phyloP scores from a whole-genome alignment of 2,113 vertebrate genomes.

The Alethe castanea region DNA sequence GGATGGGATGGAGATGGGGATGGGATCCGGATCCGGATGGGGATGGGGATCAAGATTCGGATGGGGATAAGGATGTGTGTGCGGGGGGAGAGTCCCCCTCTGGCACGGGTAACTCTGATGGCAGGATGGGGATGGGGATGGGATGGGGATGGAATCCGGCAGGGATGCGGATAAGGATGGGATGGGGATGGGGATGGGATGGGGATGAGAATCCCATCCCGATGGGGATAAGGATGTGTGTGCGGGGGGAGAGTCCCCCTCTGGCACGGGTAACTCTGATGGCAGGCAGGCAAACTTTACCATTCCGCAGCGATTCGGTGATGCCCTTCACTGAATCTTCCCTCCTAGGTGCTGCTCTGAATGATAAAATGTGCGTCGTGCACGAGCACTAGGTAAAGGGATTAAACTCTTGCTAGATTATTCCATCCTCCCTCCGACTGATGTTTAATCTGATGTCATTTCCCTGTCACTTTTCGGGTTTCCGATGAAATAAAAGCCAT shows the following conservation, averaged over 20 bases:
- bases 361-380: not conserved
- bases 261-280: not conserved
- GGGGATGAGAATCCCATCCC: no score
- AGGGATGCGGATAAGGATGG: not conserved
- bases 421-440: slow-evolving; percentile 16
- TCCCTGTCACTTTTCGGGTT: not conserved
- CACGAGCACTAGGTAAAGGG: slow-evolving; percentile 25
- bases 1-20: no score
- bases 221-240: not conserved
- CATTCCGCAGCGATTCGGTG: not conserved
- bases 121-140: not conserved
- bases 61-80: not conserved
- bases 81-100: not conserved
- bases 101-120: not conserved
- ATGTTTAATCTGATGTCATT: slow-evolving; percentile 52
- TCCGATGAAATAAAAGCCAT: not conserved
- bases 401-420: slow-evolving; percentile 66
- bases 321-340: slow-evolving; percentile 28
- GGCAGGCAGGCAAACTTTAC: slow-evolving; percentile 60
- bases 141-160: no score
- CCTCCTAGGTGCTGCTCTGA: not conserved
- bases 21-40: not conserved
- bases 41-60: no score
- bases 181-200: not conserved
- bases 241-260: not conserved